phyloP scores from a whole-genome alignment of 2,888 invertebrate species.

The Pterostichus niger region DNA sequence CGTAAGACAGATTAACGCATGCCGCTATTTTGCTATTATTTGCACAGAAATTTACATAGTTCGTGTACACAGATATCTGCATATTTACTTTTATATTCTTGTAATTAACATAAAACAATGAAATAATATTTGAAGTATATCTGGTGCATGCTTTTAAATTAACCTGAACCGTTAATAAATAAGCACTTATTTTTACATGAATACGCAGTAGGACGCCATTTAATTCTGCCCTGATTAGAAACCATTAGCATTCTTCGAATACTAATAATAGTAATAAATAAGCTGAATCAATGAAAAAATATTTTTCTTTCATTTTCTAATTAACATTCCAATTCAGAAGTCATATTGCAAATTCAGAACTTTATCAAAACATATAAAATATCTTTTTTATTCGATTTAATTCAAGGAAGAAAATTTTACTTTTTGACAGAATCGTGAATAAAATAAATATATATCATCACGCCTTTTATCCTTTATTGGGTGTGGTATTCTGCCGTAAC shows the following conservation, averaged over 20 bases:
- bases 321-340: not conserved
- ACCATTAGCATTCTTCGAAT: conserved; percentile 29
- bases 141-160: conserved; percentile 17
- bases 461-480: too few relatives aligned
- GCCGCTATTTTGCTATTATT: conserved; percentile 32
- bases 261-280: conserved; percentile 11
- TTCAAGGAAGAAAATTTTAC: too few relatives aligned
- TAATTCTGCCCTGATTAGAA: conserved; percentile 32
- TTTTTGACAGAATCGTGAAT: too few relatives aligned
- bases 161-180: conserved; percentile 39
- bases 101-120: conserved; percentile 30
- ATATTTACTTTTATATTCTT: conserved; percentile 35
- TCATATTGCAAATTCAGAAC: not conserved
- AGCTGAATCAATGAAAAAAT: conserved; percentile 15
- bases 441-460: too few relatives aligned
- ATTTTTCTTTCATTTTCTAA: not conserved
- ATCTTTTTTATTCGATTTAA: too few relatives aligned
- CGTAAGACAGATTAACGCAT: not conserved
- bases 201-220: conserved; percentile 20
- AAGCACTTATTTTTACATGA: not conserved
- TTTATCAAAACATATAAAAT: not conserved
- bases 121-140: conserved; percentile 7
- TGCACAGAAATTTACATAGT: conserved; percentile 10
- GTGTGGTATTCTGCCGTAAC: too few relatives aligned
- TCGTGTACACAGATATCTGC: not conserved